These are phyloP conservation scores for Gallinago undulata DNA, from an alignment of 2,113 vertebrate species.

Conservation along the genomic window DNA sequence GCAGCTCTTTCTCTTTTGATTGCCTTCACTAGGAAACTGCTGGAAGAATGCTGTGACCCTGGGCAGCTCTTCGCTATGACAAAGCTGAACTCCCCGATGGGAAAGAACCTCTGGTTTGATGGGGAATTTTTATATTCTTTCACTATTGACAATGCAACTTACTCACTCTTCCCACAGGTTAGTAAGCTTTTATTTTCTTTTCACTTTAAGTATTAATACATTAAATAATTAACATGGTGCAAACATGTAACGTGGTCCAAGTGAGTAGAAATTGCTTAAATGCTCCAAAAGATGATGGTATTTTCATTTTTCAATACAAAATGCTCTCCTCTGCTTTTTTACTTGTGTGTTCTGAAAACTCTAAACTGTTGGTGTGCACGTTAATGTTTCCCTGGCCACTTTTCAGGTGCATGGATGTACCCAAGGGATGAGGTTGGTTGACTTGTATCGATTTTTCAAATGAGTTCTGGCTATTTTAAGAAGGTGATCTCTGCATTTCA, in stretches of 20 bases:
- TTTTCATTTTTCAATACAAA: not conserved
- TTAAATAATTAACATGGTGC: not conserved
- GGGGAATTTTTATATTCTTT: slow-evolving; percentile 92
- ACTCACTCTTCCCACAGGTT: slow-evolving; percentile 90
- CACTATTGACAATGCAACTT: slow-evolving; percentile 91
- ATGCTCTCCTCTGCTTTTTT: not conserved
- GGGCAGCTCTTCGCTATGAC: slow-evolving; percentile 89
- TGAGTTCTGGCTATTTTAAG: not conserved
- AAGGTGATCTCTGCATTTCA: not conserved
- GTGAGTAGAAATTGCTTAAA: not conserved
- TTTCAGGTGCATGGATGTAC: not conserved
- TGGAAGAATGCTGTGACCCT: slow-evolving; percentile 90
- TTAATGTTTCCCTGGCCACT: not conserved
- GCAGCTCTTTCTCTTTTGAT: not conserved
- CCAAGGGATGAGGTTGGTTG: not conserved
- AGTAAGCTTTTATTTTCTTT: slow-evolving; percentile 14
- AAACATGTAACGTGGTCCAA: not conserved
- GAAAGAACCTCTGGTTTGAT: slow-evolving; percentile 94
- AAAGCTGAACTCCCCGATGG: slow-evolving; percentile 89
- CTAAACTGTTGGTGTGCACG: not conserved
- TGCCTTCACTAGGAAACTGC: slow-evolving; percentile 80
- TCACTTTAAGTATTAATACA: not conserved
- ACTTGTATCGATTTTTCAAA: not conserved
- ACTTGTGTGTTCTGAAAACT: not conserved
- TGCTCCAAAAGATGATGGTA: not conserved